Base-by-base conservation (phyloP, 2,113 vertebrate genomes). In the Neodon shergylaensis region DNA sequence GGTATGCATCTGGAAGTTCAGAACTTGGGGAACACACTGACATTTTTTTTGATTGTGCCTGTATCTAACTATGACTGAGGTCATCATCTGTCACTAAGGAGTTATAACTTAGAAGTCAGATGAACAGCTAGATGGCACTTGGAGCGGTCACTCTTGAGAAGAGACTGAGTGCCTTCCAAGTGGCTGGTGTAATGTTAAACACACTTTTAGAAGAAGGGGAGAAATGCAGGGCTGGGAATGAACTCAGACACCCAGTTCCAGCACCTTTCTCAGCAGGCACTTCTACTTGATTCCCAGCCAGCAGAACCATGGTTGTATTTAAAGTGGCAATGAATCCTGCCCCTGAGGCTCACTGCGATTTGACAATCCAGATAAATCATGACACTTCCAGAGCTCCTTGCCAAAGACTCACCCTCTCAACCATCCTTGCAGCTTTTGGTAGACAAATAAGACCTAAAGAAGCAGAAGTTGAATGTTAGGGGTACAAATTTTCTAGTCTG, bases 221-320 rank as follows among this genome's bases (percentile, higher is more conserved):
- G 3, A 47, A 19, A 84, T 19, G 21, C 0, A 11, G 7, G 2
- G 33, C 2, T 73, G 17, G n/a, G 44, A 61, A 33, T 39, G 33
- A 77, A 77, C 17, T 21, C 26, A 12, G 28, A 28, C 22, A 47
- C 31, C 61, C n/a, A 61, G 33, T 24, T 76, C 44, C 1, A 70
- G 4, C 31, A 47, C 44, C 33, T 7, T 63, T 44, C 47, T 14
- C 68, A 78, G 26, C 0, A 73, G 16, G 1, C 36, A 88, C 39
- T 49, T 49, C 17, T 14, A 22, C 68, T 90, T 87, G 33, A 13
- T 94, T 79, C 22, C 88, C 78, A 90, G 26, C 31, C 73, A 92
- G 77, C 10, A 52, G 72, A 94, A 91, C 85, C 42, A 70, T 28
- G 61, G 88, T 91, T 95, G 76, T 33, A 52, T 82, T 63, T 77